Evolutionary conservation across 1,140 invertebrate genomes (phyloP), one percentile per base, ranked within the genome.

Genomic region (Mylabris phalerata): DNA sequence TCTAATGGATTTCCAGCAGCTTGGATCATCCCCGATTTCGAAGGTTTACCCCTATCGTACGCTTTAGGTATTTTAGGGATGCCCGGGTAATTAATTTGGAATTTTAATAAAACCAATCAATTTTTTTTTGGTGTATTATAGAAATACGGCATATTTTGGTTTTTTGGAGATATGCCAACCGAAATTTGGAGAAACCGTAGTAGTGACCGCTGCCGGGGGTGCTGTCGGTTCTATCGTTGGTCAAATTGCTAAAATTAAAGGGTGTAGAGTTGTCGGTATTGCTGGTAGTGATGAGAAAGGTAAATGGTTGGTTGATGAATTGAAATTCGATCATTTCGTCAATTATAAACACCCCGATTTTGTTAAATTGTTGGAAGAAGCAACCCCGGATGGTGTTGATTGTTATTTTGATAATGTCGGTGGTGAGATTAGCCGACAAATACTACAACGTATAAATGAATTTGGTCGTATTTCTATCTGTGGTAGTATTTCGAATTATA

Each of bases 351-450:
- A 70, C 0, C 72, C 70, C 4, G 67, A 84, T 58, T 57, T 86
- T 41, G 67, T 67, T 3, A 47, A 71, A 25, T 77, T 75, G 27
- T 72, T 88, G 10, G 80, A 76, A 62, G 75, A 82, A 70, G 76
- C 71, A 25, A 85, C 84, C 10, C 84, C 85, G 1, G 74, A 85
- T 10, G 84, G 83, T 24, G 72, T 88, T 3, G 84, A 88, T 64
- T 84, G 82, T 59, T 88, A 87, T 65, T 88, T 88, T 73, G 86
- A 88, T 65, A 88, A 88, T 72, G 86, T 61, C 27, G 84, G 84
- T 38, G 84, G 84, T 32, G 79, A 83, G 65, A 80, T 85, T 40
- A 82, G 82, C 56, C 77, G 73, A 5, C 71, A 66, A n/a, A 78
- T 86, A 26, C 75, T 84, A 48, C 74, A 75, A 50, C 73, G 81